phyloP scores from a whole-genome alignment of 2,113 vertebrate genomes.

The Irena cyanogastra region DNA sequence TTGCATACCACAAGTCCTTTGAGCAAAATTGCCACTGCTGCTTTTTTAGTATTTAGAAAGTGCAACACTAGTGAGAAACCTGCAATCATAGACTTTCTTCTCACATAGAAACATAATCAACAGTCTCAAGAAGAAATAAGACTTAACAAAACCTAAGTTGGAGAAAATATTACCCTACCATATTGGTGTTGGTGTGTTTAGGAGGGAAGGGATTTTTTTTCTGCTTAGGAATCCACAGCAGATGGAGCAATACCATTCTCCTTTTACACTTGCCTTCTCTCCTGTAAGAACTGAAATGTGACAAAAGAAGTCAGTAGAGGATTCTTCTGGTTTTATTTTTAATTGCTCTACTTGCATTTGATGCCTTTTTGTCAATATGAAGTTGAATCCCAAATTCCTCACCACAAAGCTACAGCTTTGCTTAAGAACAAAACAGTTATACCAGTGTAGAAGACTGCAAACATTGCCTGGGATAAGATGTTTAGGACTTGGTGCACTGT shows the following conservation, averaged over 20 bases:
- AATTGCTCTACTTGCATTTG: not conserved
- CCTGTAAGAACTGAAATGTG: not conserved
- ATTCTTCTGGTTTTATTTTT: not conserved
- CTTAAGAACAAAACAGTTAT: not conserved
- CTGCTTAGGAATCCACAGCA: not conserved
- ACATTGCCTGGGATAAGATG: not conserved
- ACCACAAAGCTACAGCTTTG: fast-evolving
- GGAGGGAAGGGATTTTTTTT: not conserved
- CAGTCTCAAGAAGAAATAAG: not conserved
- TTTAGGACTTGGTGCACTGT: not conserved
- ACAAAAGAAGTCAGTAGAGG: not conserved
- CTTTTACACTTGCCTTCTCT: not conserved
- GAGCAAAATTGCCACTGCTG: not conserved
- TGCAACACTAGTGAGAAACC: not conserved
- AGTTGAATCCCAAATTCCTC: not conserved
- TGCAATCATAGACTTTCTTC: not conserved
- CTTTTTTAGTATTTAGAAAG: not conserved
- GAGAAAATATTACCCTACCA: not conserved
- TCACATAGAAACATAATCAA: not conserved
- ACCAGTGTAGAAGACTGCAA: not conserved
- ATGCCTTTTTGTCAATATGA: not conserved
- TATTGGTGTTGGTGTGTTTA: not conserved
- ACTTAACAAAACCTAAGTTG: not conserved
- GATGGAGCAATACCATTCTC: not conserved
- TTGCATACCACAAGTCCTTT: not conserved